Conservation (phyloP, 2,797 vertebrate species). For the Sebastes itinus region DNA sequence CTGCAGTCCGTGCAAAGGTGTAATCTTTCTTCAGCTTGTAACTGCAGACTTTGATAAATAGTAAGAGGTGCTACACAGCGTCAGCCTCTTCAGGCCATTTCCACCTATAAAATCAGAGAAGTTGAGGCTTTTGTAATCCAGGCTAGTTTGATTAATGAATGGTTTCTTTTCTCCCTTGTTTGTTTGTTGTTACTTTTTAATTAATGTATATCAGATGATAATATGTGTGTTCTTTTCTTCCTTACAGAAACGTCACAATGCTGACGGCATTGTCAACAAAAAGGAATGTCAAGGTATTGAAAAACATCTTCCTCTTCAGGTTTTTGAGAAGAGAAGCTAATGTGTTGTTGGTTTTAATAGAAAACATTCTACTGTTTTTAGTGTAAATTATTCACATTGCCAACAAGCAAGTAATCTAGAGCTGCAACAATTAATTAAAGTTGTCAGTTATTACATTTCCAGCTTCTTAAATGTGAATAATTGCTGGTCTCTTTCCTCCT, state of each 20-base stretch:
- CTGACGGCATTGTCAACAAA: conserved; percentile 95
- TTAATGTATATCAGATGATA: neutral
- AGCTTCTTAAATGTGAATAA: too few relatives aligned
- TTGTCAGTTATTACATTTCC: too few relatives aligned
- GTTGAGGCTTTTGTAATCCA: neutral
- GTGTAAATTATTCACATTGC: neutral
- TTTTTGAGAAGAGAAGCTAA: neutral
- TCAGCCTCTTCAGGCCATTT: neutral
- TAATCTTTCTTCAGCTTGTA: conserved; percentile 10
- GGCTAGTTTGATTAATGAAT: neutral
- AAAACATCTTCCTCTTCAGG: neutral
- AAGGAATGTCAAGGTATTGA: conserved; percentile 96
- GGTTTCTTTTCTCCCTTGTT: neutral
- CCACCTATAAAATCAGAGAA: neutral
- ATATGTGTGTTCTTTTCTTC: neutral
- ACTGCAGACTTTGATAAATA: conserved; percentile 1
- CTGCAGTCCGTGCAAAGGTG: neutral
- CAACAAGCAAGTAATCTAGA: neutral
- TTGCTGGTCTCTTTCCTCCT: too few relatives aligned
- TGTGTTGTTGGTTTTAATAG: neutral
- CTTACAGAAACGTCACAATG: conserved; percentile 96
- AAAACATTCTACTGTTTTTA: neutral
- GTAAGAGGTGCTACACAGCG: neutral
- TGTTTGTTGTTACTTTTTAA: neutral
- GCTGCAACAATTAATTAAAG: too few relatives aligned